phyloP scores from a whole-genome alignment of 2,113 vertebrate genomes.

The Scatophagus argus region DNA sequence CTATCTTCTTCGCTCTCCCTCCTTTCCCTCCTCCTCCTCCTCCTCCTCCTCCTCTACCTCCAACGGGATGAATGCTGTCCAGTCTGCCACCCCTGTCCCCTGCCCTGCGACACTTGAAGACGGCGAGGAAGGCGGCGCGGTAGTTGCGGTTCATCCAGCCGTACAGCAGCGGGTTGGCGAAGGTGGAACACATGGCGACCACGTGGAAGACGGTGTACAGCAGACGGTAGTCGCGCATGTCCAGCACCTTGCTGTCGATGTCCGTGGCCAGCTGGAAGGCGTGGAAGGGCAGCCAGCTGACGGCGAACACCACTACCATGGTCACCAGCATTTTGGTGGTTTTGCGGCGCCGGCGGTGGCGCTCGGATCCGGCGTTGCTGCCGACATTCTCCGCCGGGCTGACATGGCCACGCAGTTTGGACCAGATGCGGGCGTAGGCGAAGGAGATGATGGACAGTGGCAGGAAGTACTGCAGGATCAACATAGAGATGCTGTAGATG shows the following conservation, averaged over 20 bases:
- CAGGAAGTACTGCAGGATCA: slow-evolving; percentile 93
- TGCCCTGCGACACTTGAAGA: slow-evolving; percentile 87
- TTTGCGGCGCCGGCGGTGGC: slow-evolving; percentile 90
- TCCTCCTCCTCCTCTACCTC: not conserved
- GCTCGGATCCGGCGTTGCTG: slow-evolving; percentile 81
- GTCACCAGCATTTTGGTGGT: slow-evolving; percentile 97
- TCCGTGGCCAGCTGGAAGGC: slow-evolving; percentile 96
- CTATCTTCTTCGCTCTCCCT: slow-evolving; percentile 70
- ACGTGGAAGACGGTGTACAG: slow-evolving; percentile 96
- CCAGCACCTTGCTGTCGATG: slow-evolving; percentile 90
- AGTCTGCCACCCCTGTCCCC: slow-evolving; percentile 46
- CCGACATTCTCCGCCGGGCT: slow-evolving; percentile 81
- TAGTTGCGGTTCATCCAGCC: slow-evolving; percentile 99
- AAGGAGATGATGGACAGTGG: slow-evolving; percentile 93
- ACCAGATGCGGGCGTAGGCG: slow-evolving; percentile 93
- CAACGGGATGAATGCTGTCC: slow-evolving; percentile 65
- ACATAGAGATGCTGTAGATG: slow-evolving; percentile 91
- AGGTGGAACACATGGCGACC: slow-evolving; percentile 96
- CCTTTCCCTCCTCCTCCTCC: slow-evolving; percentile 67
- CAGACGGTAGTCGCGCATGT: slow-evolving; percentile 93
- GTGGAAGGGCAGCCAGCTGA: slow-evolving; percentile 96
- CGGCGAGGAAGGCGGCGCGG: slow-evolving; percentile 90
- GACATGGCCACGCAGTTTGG: slow-evolving; percentile 91
- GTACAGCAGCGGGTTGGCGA: slow-evolving; percentile 95
- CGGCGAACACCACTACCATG: slow-evolving; percentile 94